phyloP scores from a whole-genome alignment of 2,888 invertebrate genomes.

The Phlogophora meticulosa region DNA sequence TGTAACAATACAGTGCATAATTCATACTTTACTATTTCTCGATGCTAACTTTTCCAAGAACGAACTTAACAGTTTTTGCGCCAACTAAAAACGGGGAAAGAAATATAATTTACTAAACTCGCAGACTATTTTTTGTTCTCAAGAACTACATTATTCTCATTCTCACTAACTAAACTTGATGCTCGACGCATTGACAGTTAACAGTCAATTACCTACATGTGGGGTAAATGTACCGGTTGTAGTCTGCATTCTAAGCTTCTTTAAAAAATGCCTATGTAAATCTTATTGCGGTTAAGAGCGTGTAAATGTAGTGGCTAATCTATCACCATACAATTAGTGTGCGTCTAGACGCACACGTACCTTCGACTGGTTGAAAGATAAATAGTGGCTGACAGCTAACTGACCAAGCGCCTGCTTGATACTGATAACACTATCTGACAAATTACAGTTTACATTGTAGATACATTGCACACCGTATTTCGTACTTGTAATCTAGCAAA shows the following conservation, averaged over 20 bases:
- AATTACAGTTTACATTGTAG: slow-evolving; percentile 72
- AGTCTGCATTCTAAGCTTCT: slow-evolving; percentile 54
- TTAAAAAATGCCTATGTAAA: slow-evolving; percentile 69
- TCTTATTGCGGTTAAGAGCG: slow-evolving; percentile 59
- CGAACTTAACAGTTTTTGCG: slow-evolving; percentile 45
- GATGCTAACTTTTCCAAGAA: slow-evolving; percentile 50
- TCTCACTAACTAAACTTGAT: slow-evolving; percentile 46
- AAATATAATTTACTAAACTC: slow-evolving; percentile 26
- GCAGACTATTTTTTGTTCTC: slow-evolving; percentile 36
- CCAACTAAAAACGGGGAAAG: slow-evolving; percentile 27
- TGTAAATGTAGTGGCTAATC: slow-evolving; percentile 71
- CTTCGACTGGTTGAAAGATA: slow-evolving; percentile 74
- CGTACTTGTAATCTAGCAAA: slow-evolving; percentile 45
- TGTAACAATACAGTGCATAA: slow-evolving; percentile 34
- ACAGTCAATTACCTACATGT: slow-evolving; percentile 56
- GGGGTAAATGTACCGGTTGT: slow-evolving; percentile 60
- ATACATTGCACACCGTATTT: slow-evolving; percentile 55
- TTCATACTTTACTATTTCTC: slow-evolving; percentile 36
- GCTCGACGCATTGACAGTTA: slow-evolving; percentile 59
- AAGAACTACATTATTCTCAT: slow-evolving; percentile 32
- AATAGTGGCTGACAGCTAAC: slow-evolving; percentile 75
- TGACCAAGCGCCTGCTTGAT: slow-evolving; percentile 74
- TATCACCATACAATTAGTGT: slow-evolving; percentile 79
- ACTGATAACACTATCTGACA: slow-evolving; percentile 79
- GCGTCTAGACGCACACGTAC: slow-evolving; percentile 69